Evolutionary conservation across 1,140 invertebrate species (phyloP), one percentile per base, ranked within the genome.

Genomic region (Drosophila mojavensis): DNA sequence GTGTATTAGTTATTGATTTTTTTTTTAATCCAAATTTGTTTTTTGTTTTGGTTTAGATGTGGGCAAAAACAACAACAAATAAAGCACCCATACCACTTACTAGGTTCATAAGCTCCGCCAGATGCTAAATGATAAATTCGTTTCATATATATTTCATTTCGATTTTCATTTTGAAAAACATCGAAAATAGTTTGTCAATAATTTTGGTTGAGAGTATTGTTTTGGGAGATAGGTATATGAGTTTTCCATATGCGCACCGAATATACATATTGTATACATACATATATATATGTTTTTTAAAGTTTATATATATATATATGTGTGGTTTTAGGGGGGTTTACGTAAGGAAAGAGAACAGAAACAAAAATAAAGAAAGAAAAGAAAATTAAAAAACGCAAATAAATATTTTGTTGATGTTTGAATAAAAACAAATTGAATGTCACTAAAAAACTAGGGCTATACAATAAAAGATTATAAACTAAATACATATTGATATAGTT

Each of bases 51-150:
- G n/a, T 15, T 45, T 11, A 17, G 53, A 17, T 55, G 75, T 72
- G 73, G 77, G 77, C 77, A 84, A 72, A 72, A 67, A 82, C 79
- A 85, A 86, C 64, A 69, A 75, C 85, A 86, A 91, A 88, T 90
- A 91, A 92, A 92, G 91, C 91, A 91, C 90, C 91, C 90, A 92
- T 91, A 92, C 85, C 91, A 92, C 91, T 92, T 92, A 92, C 91
- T 79, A 88, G 69, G 64, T 79, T 91, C 88, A 92, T 92, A 92
- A 83, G 75, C 66, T 92, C 91, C 91, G 71, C 75, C 84, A 75
- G 76, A 64, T 81, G 91, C 91, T 92, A 91, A 81, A 79, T 75
- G 72, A 79, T 79, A 72, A 78, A 78, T 78, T 90, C 68, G 76
- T 68, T 68, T 77, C 62, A 54, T 43, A 54, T 43, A 9, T 55